Conservation (phyloP, 1,140 invertebrate species). For the Chlorops oryzae region DNA sequence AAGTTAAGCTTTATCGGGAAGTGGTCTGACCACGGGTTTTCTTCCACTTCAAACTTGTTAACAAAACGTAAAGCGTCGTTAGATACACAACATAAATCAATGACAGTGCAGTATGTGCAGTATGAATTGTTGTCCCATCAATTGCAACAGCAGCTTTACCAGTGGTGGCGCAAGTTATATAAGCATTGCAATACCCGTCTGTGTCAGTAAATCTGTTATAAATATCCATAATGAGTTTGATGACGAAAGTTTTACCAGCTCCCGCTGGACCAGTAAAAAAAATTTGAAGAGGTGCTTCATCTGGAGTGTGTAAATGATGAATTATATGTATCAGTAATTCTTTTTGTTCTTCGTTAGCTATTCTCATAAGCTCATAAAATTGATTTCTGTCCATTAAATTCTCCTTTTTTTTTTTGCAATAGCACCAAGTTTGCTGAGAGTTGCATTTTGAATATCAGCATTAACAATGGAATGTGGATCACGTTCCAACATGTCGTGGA, state of each 20-base stretch:
- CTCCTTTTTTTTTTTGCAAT: constrained; percentile 23
- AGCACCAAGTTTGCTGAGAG: constrained; percentile 16
- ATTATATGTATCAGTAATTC: too few relatives aligned
- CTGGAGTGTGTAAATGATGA: too few relatives aligned
- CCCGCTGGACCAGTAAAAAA: too few relatives aligned
- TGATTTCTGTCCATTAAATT: constrained; percentile 17
- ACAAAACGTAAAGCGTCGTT: too few relatives aligned
- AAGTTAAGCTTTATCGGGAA: too few relatives aligned
- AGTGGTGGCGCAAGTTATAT: constrained; percentile 33
- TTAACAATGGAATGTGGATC: not conserved
- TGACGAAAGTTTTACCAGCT: constrained; percentile 18
- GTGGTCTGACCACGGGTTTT: too few relatives aligned
- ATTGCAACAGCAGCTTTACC: constrained; percentile 37
- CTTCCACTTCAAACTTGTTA: too few relatives aligned
- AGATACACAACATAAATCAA: too few relatives aligned
- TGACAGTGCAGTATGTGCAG: too few relatives aligned
- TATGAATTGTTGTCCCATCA: constrained; percentile 29
- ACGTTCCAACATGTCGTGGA: not conserved
- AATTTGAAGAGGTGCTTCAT: too few relatives aligned
- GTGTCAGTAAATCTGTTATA: constrained; percentile 15
- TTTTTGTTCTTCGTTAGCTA: not conserved
- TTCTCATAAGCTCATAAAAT: too few relatives aligned
- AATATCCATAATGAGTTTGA: constrained; percentile 25
- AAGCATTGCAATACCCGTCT: constrained; percentile 18
- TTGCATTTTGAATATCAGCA: constrained; percentile 7